Conservation (phyloP, 2,797 vertebrate species). For the Podarcis lilfordi region DNA sequence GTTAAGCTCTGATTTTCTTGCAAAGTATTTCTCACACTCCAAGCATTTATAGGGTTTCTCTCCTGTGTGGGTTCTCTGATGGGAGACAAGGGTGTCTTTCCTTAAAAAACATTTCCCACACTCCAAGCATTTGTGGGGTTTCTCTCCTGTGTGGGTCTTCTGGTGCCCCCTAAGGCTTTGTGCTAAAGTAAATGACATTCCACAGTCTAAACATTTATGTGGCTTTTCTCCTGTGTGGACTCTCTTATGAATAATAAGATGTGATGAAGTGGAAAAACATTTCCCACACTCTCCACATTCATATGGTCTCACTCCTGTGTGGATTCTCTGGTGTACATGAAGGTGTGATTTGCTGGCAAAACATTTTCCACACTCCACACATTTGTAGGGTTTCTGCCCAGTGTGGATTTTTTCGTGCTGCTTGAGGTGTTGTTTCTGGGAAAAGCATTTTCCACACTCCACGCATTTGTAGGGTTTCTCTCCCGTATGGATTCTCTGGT, state of each 20-base stretch:
- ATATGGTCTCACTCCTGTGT: not conserved
- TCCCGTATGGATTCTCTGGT: not conserved
- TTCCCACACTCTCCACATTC: not conserved
- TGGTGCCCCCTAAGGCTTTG: no score
- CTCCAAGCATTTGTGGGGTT: no score
- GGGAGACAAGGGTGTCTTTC: fast-evolving
- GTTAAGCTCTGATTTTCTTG: no score
- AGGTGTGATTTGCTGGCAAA: not conserved
- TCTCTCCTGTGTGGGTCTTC: no score
- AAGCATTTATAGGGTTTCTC: no score
- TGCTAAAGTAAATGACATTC: no score
- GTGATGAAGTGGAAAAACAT: not conserved
- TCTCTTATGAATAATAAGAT: no score
- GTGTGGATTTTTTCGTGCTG: conserved; percentile 33
- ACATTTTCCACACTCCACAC: not conserved
- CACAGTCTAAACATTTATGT: no score
- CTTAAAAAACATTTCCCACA: no score
- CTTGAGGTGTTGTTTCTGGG: not conserved
- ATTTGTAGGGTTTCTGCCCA: not conserved
- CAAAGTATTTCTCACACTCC: no score
- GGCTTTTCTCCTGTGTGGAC: no score
- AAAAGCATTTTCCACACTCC: not conserved
- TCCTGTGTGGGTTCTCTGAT: no score
- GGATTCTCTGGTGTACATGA: not conserved
- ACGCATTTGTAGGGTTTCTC: not conserved